Conservation (phyloP, 2,888 invertebrate genomes). For the Prenolepis imparis region DNA sequence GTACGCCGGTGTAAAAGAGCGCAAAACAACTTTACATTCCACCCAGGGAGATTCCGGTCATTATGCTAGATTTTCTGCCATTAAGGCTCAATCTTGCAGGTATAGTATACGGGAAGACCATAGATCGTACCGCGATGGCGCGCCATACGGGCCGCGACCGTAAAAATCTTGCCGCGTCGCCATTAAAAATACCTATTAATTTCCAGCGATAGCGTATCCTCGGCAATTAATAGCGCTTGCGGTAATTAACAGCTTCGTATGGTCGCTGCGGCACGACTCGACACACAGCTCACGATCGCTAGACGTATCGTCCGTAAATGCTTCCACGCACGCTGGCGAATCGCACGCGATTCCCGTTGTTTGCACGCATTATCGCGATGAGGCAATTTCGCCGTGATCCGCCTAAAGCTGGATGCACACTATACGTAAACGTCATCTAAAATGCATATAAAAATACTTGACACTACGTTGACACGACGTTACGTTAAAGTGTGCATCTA, state of each 20-base stretch:
- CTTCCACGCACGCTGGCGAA: constrained; percentile 1
- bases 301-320: constrained; percentile 10
- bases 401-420: background rate
- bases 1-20: constrained; percentile 35
- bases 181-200: constrained; percentile 55
- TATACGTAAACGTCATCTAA: background rate
- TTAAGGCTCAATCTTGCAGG: constrained; percentile 37
- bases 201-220: constrained; percentile 58
- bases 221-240: constrained; percentile 63
- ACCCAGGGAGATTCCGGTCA: constrained; percentile 35
- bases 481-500: background rate
- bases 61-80: constrained; percentile 50
- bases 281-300: constrained; percentile 31
- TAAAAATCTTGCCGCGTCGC: constrained; percentile 30
- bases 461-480: background rate
- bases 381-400: constrained; percentile 28
- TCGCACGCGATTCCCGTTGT: constrained; percentile 51
- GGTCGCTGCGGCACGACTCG: background rate
- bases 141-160: background rate
- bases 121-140: constrained; percentile 30
- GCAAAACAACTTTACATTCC: constrained; percentile 40
- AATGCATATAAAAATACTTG: background rate
- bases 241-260: constrained; percentile 60
- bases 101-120: background rate
- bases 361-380: constrained; percentile 49